Conservation (phyloP, 2,888 invertebrate genomes). For the Scaptomyza reducta region DNA sequence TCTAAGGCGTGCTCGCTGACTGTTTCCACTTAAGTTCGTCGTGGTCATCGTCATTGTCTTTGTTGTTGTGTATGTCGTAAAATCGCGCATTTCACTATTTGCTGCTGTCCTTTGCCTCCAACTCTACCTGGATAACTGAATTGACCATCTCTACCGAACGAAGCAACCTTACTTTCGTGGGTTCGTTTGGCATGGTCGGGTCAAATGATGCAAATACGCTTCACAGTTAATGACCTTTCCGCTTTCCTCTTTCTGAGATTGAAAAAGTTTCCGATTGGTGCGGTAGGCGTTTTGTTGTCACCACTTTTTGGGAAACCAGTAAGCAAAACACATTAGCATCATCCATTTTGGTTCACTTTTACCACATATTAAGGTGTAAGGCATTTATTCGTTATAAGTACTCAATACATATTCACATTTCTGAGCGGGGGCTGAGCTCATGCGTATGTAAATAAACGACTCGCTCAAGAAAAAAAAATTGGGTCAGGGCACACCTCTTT, state of each 20-base stretch:
- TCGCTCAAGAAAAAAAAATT: slow-evolving; percentile 43
- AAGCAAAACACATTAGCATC: slow-evolving; percentile 43
- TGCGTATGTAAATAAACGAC: slow-evolving; percentile 63
- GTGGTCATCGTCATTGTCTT: slow-evolving; percentile 8
- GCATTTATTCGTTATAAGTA: slow-evolving; percentile 25
- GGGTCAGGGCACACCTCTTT: slow-evolving; percentile 75
- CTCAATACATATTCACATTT: slow-evolving; percentile 40
- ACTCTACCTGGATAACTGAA: slow-evolving; percentile 8
- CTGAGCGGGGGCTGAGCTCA: slow-evolving; percentile 56
- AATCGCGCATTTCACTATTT: slow-evolving; percentile 64
- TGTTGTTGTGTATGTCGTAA: slow-evolving; percentile 49
- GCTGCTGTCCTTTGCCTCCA: slow-evolving; percentile 53
- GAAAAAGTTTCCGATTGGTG: slow-evolving; percentile 40
- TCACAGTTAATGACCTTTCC: slow-evolving; percentile 47
- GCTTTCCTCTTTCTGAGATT: slow-evolving; percentile 9
- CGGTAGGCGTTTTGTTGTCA: slow-evolving; percentile 53
- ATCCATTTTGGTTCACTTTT: slow-evolving; percentile 38
- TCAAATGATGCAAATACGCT: slow-evolving; percentile 62
- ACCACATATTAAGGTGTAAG: slow-evolving; percentile 33
- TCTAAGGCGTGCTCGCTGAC: slow-evolving; percentile 54
- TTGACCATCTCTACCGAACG: slow-evolving; percentile 21
- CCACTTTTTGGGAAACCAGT: slow-evolving; percentile 26
- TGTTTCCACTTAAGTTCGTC: slow-evolving; percentile 69
- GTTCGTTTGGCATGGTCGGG: slow-evolving; percentile 35
- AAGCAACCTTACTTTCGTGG: slow-evolving; percentile 15